Base-by-base conservation (phyloP, 1,140 invertebrate genomes). In the Hypsibius dujardini region DNA sequence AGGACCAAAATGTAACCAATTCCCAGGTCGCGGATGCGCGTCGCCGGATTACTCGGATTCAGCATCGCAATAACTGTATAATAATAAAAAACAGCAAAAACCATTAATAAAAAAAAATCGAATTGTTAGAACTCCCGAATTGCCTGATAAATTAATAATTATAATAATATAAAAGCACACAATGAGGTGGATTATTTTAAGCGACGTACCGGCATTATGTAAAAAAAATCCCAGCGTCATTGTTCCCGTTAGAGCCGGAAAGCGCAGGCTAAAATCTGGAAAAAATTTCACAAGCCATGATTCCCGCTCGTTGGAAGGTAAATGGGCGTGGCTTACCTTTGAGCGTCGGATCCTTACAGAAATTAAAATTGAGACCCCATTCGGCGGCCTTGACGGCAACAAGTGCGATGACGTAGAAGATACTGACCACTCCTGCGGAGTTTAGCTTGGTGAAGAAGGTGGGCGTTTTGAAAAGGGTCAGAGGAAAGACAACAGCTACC, bases 181-280 rank as follows among this genome's bases (percentile, higher is more conserved):
- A 28, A 28, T 28, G 28, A 28, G 28, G 28, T 0, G 28, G 28
- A 28, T 28, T 0, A 28, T 28, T 28, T 28, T 28, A 28, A 28
- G 28, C 28, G 28, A 28, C 28, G 28, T 28, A 56, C 50, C 50
- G 62, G 62, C 42, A 42, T 94, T 95, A 76, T 95, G 92, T 73
- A 95, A 90, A 77, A 93, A 95, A 78, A 89, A 90, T 1, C 90
- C 90, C 40, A 95, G 75, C 1, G 89, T 86, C 14, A 92, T 79
- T 80, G 90, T 88, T 59, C 92, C 92, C 70, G 88, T 88, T 47
- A 93, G 81, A 2, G 87, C 88, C 14, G 88, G 87, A 79, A 92
- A 92, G 71, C 86, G 87, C 7, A 79, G 77, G 59, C 85, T 79
- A 74, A 82, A 82, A 45, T 83, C 83, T 84, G 76, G 72, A 81